phyloP scores from a whole-genome alignment of 2,113 vertebrate genomes.

The Chionodraco myersi region DNA sequence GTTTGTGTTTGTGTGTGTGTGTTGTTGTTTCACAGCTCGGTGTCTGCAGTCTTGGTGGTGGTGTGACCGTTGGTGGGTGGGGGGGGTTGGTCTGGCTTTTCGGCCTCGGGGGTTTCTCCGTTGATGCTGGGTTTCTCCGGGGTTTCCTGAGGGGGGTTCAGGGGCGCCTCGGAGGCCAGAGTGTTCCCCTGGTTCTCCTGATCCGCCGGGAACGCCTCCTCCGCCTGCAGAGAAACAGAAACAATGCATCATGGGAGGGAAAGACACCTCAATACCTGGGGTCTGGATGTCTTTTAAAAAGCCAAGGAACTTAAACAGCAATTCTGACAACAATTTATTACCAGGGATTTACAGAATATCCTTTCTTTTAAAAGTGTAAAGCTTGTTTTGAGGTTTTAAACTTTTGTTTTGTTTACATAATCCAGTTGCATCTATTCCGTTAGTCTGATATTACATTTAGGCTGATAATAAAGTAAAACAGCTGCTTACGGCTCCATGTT shows the following conservation, averaged over 20 bases:
- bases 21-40: slow-evolving; percentile 85
- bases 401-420: too few relatives aligned
- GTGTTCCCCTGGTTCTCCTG: slow-evolving; percentile 91
- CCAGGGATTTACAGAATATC: too few relatives aligned
- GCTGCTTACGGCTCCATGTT: slow-evolving; percentile 48
- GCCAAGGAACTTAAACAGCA: too few relatives aligned
- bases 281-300: too few relatives aligned
- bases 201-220: slow-evolving; percentile 89
- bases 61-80: slow-evolving; percentile 90
- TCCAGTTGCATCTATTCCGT: too few relatives aligned
- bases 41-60: slow-evolving; percentile 88
- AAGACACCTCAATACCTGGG: background rate
- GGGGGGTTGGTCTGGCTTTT: slow-evolving; percentile 80
- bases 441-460: too few relatives aligned
- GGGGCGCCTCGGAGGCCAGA: slow-evolving; percentile 85
- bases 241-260: background rate
- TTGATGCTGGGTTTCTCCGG: slow-evolving; percentile 84
- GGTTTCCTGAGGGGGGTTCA: slow-evolving; percentile 78
- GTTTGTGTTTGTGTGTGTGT: background rate
- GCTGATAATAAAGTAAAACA: slow-evolving; percentile 26
- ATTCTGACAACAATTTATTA: too few relatives aligned
- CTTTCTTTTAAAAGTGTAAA: too few relatives aligned
- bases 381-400: too few relatives aligned
- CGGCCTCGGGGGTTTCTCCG: slow-evolving; percentile 89
- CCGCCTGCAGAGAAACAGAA: slow-evolving; percentile 76